Evolutionary conservation across 2,113 vertebrate genomes (phyloP).

Genomic region (Sander vitreus): DNA sequence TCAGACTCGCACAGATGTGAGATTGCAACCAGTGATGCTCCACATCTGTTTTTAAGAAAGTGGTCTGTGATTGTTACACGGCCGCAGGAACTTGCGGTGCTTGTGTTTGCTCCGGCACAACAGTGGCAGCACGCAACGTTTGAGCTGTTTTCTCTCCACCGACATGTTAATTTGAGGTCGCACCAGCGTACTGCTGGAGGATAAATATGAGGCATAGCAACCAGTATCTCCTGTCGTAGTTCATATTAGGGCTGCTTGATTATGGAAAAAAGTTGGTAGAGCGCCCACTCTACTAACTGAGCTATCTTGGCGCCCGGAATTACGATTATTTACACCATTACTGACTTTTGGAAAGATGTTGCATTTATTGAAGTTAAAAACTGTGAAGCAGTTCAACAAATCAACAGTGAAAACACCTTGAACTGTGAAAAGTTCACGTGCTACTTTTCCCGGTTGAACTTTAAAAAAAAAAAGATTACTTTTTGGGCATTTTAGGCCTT

Average conservation of each 20-base stretch:
- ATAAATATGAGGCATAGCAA: not conserved
- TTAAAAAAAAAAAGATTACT: too few species aligned
- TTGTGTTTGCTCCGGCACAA: constrained; percentile 74
- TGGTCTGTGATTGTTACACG: constrained; percentile 41
- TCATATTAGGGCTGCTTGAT: not conserved
- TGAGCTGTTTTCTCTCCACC: constrained; percentile 50
- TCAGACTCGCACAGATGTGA: constrained; percentile 45
- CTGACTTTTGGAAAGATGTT: too few species aligned
- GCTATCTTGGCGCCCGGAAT: too few species aligned
- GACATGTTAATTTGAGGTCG: constrained; percentile 55
- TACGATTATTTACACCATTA: too few species aligned
- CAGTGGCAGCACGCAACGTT: constrained; percentile 46
- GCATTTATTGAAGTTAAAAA: too few species aligned
- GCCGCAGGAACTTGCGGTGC: constrained; percentile 55
- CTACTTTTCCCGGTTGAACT: too few species aligned
- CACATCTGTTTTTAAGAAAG: constrained; percentile 66
- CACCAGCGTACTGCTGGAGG: constrained; percentile 17
- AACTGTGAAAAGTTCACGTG: too few species aligned
- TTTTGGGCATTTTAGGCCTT: too few species aligned
- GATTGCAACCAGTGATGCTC: constrained; percentile 11
- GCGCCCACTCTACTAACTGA: too few species aligned
- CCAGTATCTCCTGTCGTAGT: not conserved
- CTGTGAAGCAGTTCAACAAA: too few species aligned
- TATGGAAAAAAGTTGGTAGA: too few species aligned
- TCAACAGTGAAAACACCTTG: too few species aligned